Evolutionary conservation across 2,888 invertebrate genomes (phyloP).

Genomic region (Rhogogaster chlorosoma): DNA sequence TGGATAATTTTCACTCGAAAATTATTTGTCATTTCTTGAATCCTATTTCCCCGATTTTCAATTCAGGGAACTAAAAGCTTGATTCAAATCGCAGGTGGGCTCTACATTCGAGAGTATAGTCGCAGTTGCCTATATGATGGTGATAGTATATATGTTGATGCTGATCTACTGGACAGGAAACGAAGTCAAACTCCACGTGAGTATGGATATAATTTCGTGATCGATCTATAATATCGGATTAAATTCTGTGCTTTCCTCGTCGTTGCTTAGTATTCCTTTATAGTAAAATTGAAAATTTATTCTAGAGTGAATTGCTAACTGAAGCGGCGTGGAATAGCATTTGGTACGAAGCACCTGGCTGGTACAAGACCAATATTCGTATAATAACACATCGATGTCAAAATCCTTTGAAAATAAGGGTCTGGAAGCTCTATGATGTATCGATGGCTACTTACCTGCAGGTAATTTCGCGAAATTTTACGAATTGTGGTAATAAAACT

Average conservation of each 20-base stretch:
- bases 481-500: not conserved
- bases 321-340: conserved; percentile 28
- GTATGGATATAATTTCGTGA: not conserved
- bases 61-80: not conserved
- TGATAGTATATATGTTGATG: not conserved
- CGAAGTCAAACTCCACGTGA: conserved; percentile 29
- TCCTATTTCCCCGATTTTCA: not conserved
- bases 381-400: conserved; percentile 21
- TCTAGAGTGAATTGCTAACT: conserved; percentile 1
- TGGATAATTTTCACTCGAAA: not conserved
- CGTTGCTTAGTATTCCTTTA: not conserved
- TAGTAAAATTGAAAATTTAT: not conserved
- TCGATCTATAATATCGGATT: not conserved
- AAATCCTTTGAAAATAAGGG: conserved; percentile 23
- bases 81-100: not conserved
- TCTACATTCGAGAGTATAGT: conserved; percentile 6
- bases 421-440: conserved; percentile 34
- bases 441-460: conserved; percentile 24
- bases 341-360: conserved; percentile 27
- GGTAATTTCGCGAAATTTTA: not conserved
- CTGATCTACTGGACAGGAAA: conserved; percentile 35
- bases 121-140: not conserved
- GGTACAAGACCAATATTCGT: not conserved
- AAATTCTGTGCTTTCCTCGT: not conserved
- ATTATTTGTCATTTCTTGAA: too few species aligned